Evolutionary conservation across 2,797 vertebrate genomes (phyloP).

Genomic region (Enteromius fasciolatus): DNA sequence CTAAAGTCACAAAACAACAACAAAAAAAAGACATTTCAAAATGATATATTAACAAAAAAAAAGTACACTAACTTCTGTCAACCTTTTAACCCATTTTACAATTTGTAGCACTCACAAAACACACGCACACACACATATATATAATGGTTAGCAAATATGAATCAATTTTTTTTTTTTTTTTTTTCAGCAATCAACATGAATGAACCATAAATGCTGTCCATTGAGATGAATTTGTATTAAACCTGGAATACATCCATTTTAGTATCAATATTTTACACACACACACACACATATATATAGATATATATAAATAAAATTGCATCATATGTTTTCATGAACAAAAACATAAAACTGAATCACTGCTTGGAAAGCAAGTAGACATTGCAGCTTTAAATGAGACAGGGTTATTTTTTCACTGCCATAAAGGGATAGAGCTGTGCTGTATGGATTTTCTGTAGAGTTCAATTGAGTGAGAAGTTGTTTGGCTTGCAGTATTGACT

Average conservation of each 20-base stretch:
- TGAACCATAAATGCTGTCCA: neutral
- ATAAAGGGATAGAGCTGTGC: constrained; percentile 83
- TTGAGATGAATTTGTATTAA: neutral
- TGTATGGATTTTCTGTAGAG: constrained; percentile 92
- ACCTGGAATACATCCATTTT: neutral
- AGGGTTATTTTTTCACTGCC: constrained; percentile 73
- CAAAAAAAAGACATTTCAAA: too few relatives aligned
- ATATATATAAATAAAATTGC: neutral
- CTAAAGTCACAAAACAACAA: neutral
- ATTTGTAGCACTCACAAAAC: too few relatives aligned
- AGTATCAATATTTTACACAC: neutral
- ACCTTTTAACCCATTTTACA: neutral
- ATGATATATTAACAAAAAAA: neutral
- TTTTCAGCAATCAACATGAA: neutral
- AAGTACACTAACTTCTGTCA: neutral
- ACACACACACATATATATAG: too few relatives aligned
- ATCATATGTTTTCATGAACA: neutral
- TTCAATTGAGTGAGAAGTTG: constrained; percentile 99
- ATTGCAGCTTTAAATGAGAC: constrained; percentile 54
- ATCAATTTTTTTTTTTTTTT: neutral
- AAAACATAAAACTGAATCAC: constrained; percentile 23
- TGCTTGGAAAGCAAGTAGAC: constrained; percentile 19
- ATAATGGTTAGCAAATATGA: too few relatives aligned
- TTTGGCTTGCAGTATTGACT: constrained; percentile 97
- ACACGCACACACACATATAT: too few relatives aligned